Evolutionary conservation across 2,113 vertebrate genomes (phyloP).

Genomic region (Asarcornis scutulata): DNA sequence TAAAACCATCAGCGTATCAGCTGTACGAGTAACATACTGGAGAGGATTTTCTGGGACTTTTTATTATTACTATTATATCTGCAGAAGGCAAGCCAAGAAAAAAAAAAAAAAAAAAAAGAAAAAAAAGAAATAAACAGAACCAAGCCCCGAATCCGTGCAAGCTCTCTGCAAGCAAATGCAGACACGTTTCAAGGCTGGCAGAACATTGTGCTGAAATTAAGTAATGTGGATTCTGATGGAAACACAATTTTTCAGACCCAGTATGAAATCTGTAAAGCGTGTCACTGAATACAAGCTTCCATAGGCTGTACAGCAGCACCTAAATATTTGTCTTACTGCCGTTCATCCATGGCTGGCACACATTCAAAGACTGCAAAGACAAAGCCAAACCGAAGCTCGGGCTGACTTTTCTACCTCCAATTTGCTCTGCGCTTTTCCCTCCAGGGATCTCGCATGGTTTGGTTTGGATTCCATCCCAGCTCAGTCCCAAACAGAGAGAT

Average conservation of each 20-base stretch:
- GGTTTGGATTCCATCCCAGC: slow-evolving; percentile 52
- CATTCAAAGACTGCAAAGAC: slow-evolving; percentile 30
- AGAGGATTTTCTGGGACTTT: not conserved
- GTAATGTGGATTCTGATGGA: not conserved
- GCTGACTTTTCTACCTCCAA: slow-evolving; percentile 46
- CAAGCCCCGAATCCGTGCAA: not conserved
- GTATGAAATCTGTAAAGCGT: not conserved
- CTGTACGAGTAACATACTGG: not conserved
- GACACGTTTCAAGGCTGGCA: slow-evolving; percentile 18
- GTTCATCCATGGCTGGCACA: slow-evolving; percentile 30
- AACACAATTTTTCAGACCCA: slow-evolving; percentile 23
- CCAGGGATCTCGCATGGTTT: slow-evolving; percentile 32
- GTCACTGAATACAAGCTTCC: slow-evolving; percentile 28
- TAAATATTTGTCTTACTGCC: slow-evolving; percentile 56
- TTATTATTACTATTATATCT: slow-evolving; percentile 3
- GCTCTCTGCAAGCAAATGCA: not conserved
- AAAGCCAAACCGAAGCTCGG: slow-evolving; percentile 55
- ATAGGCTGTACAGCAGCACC: slow-evolving; percentile 30
- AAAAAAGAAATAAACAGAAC: not conserved
- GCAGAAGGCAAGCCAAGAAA: slow-evolving; percentile 29
- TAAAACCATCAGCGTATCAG: not conserved
- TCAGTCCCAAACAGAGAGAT: slow-evolving; percentile 1
- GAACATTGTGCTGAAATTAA: not conserved
- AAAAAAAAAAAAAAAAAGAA: not conserved
- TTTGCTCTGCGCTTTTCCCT: slow-evolving; percentile 51